Base-by-base conservation (phyloP, 2,888 invertebrate species). In the Oxystoma pomonae region DNA sequence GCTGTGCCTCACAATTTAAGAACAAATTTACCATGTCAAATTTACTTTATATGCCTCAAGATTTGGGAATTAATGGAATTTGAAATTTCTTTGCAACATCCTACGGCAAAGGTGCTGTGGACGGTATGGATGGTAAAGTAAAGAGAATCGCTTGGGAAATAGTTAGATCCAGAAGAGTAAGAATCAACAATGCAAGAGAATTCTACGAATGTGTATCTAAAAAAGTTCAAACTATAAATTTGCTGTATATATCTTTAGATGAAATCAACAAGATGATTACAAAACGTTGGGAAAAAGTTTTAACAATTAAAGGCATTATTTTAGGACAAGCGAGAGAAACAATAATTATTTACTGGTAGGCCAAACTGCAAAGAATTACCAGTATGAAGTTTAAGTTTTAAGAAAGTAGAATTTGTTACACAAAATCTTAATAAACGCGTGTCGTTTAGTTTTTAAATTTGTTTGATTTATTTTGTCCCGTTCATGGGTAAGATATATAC, bases 21-120 rank as follows among this genome's bases (percentile, higher is more conserved):
- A 59, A 59, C 20, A 50, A 59, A 59, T 51, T 18, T 51, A 59
- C 51, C 16, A 35, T 59, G 52, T 52, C 51, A 50, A 59, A 52
- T 51, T 22, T 59, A 21, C 17, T 22, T 19, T 52, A 52, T 21
- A 59, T 50, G 51, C 7, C 5, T 18, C 16, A 52, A 21, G 59
- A 59, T 59, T 59, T 51, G 16, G 22, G 22, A 9, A 21, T 59
- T 22, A 35, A 17, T 52, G 59, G 50, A 17, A 59, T 16, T 16
- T 52, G 52, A 52, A 52, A 19, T 59, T 52, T 52, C 59, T 58
- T 58, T 58, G 22, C 21, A 7, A 21, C 22, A 58, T 58, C 58
- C 21, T 22, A 58, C 21, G 22, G 20, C 58, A 58, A 58, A n/a
- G 58, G 58, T 55, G 55, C 58, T 35, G 21, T 57, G 16, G 20